Percentiles rank a stretch among this genome's conserved stretches.
Conservation (phyloP, 2,888 invertebrate species). For the Lepidocyrtinus sp. region DNA sequence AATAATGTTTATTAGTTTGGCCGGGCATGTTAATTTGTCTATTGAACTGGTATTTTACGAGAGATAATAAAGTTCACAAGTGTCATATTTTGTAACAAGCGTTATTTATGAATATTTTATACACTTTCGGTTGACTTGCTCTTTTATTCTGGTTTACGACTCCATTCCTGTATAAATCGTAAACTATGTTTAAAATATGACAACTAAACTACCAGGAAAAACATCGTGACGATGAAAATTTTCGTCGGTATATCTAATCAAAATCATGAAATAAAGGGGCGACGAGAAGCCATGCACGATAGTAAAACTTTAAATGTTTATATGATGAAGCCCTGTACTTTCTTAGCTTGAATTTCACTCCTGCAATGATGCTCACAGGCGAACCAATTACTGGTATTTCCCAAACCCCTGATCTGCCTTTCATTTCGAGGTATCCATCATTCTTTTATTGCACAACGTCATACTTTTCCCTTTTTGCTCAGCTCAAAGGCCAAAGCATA, state of each 20-base stretch:
- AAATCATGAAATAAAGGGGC: not conserved
- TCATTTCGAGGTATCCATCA: conserved; percentile 52
- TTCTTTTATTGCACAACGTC: conserved; percentile 48
- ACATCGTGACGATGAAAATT: no score
- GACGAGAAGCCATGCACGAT: no score
- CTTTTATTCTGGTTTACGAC: no score
- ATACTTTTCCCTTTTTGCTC: conserved; percentile 22
- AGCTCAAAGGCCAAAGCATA: conserved; percentile 23
- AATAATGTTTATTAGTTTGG: not conserved
- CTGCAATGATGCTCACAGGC: conserved; percentile 5
- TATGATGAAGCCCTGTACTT: no score
- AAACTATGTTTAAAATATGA: no score
- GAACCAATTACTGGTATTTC: conserved; percentile 51
- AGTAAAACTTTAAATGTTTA: no score
- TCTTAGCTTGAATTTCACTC: no score
- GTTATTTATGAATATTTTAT: not conserved
- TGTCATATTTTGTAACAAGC: not conserved
- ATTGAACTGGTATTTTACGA: not conserved
- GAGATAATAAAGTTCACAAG: not conserved
- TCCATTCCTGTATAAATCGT: no score
- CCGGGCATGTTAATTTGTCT: not conserved
- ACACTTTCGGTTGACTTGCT: no score
- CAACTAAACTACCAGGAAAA: no score
- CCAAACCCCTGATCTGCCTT: conserved; percentile 55
- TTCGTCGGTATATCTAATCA: no score